A percentile compares a stretch with the other conserved stretches of the same genome.
Evolutionary conservation across 2,888 invertebrate species (phyloP).

Genomic region (Callosobruchus maculatus): DNA sequence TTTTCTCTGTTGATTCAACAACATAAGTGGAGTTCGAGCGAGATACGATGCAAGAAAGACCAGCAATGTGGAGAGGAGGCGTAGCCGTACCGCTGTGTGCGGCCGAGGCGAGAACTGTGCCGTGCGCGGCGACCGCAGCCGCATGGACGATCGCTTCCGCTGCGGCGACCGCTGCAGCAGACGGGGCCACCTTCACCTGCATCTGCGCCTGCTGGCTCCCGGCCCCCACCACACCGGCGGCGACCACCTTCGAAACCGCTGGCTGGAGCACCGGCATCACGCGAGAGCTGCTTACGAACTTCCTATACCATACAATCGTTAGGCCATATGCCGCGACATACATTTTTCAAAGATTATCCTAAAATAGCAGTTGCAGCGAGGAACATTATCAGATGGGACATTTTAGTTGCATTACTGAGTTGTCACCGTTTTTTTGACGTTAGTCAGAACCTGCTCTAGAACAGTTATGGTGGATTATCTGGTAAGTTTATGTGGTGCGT

Average conservation of each 20-base stretch:
- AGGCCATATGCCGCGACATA: too few species aligned
- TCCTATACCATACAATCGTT: constrained; percentile 34
- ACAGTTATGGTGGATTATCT: too few species aligned
- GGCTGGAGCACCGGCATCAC: constrained; percentile 47
- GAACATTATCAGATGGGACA: too few species aligned
- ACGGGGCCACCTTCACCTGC: constrained; percentile 19
- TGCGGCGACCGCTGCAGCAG: background rate
- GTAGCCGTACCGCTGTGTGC: background rate
- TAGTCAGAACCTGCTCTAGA: too few species aligned
- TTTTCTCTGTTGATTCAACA: background rate
- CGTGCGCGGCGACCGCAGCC: background rate
- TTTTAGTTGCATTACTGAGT: too few species aligned
- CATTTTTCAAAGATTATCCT: too few species aligned
- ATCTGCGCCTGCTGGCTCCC: constrained; percentile 13
- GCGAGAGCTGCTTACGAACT: constrained; percentile 42
- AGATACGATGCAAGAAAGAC: background rate
- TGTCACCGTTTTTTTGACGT: too few species aligned
- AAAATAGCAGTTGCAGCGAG: too few species aligned
- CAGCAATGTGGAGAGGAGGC: background rate
- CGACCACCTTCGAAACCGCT: constrained; percentile 35
- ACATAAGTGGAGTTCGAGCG: background rate
- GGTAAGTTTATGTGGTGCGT: too few species aligned
- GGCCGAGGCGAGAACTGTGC: background rate
- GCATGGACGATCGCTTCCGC: background rate
- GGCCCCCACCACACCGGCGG: constrained; percentile 45